Conservation (phyloP, 2,888 invertebrate species). For the Hipparchia sbordonii region DNA sequence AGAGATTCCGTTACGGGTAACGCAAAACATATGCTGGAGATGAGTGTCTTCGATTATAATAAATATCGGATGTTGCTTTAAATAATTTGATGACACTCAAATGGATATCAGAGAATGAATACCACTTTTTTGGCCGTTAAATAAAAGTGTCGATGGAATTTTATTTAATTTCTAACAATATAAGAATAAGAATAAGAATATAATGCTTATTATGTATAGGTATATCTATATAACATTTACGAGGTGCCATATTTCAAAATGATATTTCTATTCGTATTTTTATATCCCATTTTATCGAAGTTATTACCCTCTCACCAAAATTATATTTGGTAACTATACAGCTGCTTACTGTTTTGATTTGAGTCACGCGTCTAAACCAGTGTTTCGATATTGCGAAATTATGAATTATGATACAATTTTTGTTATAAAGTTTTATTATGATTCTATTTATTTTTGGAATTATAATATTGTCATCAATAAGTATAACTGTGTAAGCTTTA, state of each 20-base stretch:
- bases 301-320: constrained; percentile 57
- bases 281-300: constrained; percentile 58
- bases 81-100: not conserved
- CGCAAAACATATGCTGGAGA: not conserved
- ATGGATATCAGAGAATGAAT: too few relatives aligned
- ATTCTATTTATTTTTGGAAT: too few relatives aligned
- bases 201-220: too few relatives aligned
- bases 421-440: too few relatives aligned
- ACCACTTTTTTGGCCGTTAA: too few relatives aligned
- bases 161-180: too few relatives aligned
- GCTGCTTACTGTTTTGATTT: constrained; percentile 62
- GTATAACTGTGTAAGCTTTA: too few relatives aligned
- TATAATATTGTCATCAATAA: too few relatives aligned
- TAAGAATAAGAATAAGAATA: too few relatives aligned
- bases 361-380: constrained; percentile 61
- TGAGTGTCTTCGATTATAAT: not conserved
- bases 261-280: constrained; percentile 54
- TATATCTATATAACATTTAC: constrained; percentile 43
- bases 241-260: constrained; percentile 56
- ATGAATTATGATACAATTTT: not conserved
- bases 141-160: too few relatives aligned
- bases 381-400: constrained; percentile 44
- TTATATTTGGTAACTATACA: constrained; percentile 45
- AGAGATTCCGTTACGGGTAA: too few relatives aligned
- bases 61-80: not conserved